Evolutionary conservation across 2,888 invertebrate species (phyloP).

Genomic region (Ganaspis brasiliensis): DNA sequence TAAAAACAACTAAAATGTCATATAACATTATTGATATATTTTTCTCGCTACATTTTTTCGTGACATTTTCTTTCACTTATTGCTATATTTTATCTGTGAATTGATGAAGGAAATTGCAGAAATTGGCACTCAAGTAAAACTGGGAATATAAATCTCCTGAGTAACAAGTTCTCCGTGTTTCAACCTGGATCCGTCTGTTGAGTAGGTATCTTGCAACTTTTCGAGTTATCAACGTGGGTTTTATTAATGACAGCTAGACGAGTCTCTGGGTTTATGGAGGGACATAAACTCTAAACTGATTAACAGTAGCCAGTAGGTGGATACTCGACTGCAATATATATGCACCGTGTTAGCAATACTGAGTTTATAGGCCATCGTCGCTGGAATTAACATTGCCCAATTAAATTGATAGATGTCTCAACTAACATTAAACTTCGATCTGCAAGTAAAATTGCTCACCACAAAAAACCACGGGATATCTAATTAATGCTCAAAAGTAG

Average conservation of each 20-base stretch:
- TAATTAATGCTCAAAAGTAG: too few relatives aligned
- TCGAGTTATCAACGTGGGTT: constrained; percentile 80
- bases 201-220: constrained; percentile 78
- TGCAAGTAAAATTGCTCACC: too few relatives aligned
- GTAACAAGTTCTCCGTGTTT: constrained; percentile 63
- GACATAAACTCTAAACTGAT: constrained; percentile 81
- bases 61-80: too few relatives aligned
- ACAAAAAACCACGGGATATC: too few relatives aligned
- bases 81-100: too few relatives aligned
- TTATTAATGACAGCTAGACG: constrained; percentile 80
- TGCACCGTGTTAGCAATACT: constrained; percentile 76
- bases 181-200: constrained; percentile 57
- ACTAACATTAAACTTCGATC: constrained; percentile 74
- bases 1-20: too few relatives aligned
- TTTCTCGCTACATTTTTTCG: too few relatives aligned
- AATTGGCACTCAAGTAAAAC: too few relatives aligned
- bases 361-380: constrained; percentile 80
- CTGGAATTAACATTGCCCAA: constrained; percentile 80
- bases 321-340: constrained; percentile 74
- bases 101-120: too few relatives aligned
- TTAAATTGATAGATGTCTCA: constrained; percentile 80
- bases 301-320: constrained; percentile 78
- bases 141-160: constrained; percentile 64
- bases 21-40: too few relatives aligned
- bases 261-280: constrained; percentile 75